A percentile compares a stretch with the other conserved stretches of the same genome.
Conservation (phyloP, 2,888 invertebrate species). For the Anoplius nigerrimus region DNA sequence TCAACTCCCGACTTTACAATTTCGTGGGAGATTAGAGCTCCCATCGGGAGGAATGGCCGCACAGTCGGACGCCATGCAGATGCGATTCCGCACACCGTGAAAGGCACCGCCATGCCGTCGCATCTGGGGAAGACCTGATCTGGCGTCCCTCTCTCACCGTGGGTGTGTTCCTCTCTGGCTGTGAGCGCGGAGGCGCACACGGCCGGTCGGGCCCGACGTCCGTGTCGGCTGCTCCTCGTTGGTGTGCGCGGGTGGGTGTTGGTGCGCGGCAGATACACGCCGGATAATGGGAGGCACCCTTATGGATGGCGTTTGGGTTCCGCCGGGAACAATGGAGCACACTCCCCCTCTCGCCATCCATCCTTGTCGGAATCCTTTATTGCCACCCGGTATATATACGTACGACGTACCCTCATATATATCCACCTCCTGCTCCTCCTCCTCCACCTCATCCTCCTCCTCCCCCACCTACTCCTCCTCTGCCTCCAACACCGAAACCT, state of each 20-base stretch:
- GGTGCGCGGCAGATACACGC: slow-evolving; percentile 57
- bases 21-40: slow-evolving; percentile 64
- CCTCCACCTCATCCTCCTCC: neutral
- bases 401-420: slow-evolving; percentile 48
- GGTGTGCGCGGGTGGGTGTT: slow-evolving; percentile 39
- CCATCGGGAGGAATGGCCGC: slow-evolving; percentile 57
- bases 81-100: slow-evolving; percentile 48
- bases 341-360: slow-evolving; percentile 61
- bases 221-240: slow-evolving; percentile 15
- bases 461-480: neutral
- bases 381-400: slow-evolving; percentile 60
- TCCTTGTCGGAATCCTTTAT: slow-evolving; percentile 74
- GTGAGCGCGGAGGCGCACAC: slow-evolving; percentile 3
- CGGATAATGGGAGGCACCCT: slow-evolving; percentile 71
- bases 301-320: slow-evolving; percentile 70
- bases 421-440: slow-evolving; percentile 13
- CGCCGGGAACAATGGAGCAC: slow-evolving; percentile 70
- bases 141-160: slow-evolving; percentile 26
- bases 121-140: slow-evolving; percentile 32
- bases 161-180: slow-evolving; percentile 2
- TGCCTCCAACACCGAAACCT: neutral
- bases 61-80: slow-evolving; percentile 52
- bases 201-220: neutral
- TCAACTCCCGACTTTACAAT: slow-evolving; percentile 59
- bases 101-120: slow-evolving; percentile 40